phyloP scores from a whole-genome alignment of 2,113 vertebrate genomes.

The Ornithorhynchus anatinus region DNA sequence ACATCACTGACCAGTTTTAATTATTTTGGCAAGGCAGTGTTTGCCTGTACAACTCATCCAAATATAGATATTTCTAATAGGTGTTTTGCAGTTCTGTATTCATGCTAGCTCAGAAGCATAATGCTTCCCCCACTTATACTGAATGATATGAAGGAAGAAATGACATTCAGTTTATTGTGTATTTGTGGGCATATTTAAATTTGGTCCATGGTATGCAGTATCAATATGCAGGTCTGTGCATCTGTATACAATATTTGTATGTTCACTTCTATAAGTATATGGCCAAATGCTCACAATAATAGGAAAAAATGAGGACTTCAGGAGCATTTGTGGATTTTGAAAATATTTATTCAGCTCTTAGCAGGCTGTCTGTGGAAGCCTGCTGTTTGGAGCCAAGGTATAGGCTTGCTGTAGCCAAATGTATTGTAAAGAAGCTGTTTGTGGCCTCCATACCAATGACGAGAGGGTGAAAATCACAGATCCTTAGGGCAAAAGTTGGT shows the following conservation, averaged over 20 bases:
- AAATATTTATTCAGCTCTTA: background rate
- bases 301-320: no score
- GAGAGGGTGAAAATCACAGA: background rate
- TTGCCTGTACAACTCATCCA: background rate
- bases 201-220: background rate
- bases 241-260: background rate
- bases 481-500: background rate
- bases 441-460: background rate
- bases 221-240: background rate
- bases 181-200: conserved; percentile 10
- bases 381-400: background rate
- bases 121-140: background rate
- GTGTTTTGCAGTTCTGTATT: background rate
- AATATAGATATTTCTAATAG: background rate
- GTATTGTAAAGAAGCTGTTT: conserved; percentile 35
- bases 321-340: no score
- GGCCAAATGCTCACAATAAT: no score
- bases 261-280: no score
- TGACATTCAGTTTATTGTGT: background rate
- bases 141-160: background rate
- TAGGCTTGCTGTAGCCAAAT: conserved; percentile 27
- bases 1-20: background rate
- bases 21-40: background rate
- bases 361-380: background rate
- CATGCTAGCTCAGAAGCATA: background rate